Conservation (phyloP, 2,797 vertebrate genomes). For the Pyrocephalus nanus region DNA sequence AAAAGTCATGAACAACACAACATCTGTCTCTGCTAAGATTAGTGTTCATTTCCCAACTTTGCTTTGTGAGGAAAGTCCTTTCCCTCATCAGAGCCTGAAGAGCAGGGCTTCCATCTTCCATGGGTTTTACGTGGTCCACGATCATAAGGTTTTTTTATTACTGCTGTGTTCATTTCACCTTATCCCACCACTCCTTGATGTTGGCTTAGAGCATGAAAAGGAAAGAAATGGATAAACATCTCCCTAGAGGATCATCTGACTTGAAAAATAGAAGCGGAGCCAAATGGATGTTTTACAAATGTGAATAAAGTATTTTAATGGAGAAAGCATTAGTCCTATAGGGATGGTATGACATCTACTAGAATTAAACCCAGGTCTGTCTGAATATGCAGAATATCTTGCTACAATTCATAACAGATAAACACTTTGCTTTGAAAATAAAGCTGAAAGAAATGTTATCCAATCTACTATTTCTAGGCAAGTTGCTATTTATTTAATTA, state of each 20-base stretch:
- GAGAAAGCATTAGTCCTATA: background rate
- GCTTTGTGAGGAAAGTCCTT: background rate
- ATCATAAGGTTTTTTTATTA: background rate
- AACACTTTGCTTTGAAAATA: background rate
- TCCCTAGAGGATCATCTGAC: background rate
- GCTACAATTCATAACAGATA: background rate
- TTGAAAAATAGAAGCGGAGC: background rate
- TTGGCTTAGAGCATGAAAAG: background rate
- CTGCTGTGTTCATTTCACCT: background rate
- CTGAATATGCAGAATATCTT: background rate
- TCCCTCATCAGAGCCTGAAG: background rate
- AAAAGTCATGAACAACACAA: background rate
- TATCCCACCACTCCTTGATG: background rate
- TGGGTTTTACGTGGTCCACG: background rate
- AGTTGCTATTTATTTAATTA: background rate
- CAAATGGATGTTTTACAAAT: background rate
- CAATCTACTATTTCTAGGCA: background rate
- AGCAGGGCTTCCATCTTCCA: background rate
- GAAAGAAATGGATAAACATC: background rate
- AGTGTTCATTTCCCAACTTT: background rate
- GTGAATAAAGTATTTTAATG: background rate
- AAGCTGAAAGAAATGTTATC: background rate
- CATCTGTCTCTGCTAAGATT: background rate
- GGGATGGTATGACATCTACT: background rate
- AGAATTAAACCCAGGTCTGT: background rate